Percentiles rank a stretch among this genome's conserved stretches.
Evolutionary conservation across 1,140 invertebrate species (phyloP).

Genomic region (Semibalanus balanoides): DNA sequence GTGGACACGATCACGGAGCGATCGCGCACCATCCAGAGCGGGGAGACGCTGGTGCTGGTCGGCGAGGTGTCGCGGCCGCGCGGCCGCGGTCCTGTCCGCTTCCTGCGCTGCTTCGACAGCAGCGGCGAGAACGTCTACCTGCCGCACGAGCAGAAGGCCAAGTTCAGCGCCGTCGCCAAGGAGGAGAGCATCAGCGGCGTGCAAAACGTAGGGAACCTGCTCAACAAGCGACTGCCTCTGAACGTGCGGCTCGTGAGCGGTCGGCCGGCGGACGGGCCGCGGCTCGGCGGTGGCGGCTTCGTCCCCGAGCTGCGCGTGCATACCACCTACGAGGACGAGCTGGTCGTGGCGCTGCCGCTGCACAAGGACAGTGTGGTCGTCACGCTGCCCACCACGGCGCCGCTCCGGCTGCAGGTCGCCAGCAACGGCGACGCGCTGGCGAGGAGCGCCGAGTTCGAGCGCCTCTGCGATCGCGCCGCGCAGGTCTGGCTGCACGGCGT

Average conservation of each 20-base stretch:
- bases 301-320: constrained; percentile 66
- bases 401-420: constrained; percentile 66
- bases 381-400: constrained; percentile 65
- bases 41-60: constrained; percentile 48
- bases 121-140: constrained; percentile 69
- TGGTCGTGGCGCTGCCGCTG: constrained; percentile 68
- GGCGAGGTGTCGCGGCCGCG: constrained; percentile 39
- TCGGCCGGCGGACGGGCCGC: constrained; percentile 54
- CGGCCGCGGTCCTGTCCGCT: constrained; percentile 32
- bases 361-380: constrained; percentile 50
- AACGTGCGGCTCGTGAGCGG: constrained; percentile 82
- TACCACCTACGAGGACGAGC: constrained; percentile 62
- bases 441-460: constrained; percentile 27
- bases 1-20: constrained; percentile 41
- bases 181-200: constrained; percentile 70
- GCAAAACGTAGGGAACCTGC: constrained; percentile 49
- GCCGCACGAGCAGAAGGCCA: constrained; percentile 66
- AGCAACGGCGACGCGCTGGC: constrained; percentile 64
- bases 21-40: not conserved
- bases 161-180: constrained; percentile 76
- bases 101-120: constrained; percentile 68
- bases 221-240: constrained; percentile 72
- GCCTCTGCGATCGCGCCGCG: constrained; percentile 58
- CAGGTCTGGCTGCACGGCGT: constrained; percentile 63
- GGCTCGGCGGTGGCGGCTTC: constrained; percentile 44